Base-by-base conservation (phyloP, 2,888 invertebrate genomes). In the Drosophila buzzatii region DNA sequence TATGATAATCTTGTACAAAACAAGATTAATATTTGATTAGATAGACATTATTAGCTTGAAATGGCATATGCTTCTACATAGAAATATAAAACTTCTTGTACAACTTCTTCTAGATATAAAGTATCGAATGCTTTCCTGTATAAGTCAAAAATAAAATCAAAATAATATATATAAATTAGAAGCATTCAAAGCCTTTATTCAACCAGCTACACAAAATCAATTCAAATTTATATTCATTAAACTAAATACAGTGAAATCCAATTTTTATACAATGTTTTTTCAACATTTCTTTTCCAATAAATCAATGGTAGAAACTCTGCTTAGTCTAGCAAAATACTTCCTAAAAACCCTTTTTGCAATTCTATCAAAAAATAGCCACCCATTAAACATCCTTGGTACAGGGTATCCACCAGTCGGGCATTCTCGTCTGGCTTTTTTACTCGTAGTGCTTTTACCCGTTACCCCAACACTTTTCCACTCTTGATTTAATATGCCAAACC, bases 331-430 rank as follows among this genome's bases (percentile, higher is more conserved):
- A 2, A 23, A 7, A 2, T 14, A 23, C 6, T 45, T 45, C 1
- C 45, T 9, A 7, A 31, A 31, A 18, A 45, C 4, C 3, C 9
- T 5, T 31, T 10, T 31, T 10, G 9, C n/a, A 31, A 31, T n/a
- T 10, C 35, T 12, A 35, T 12, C 18, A 7, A 7, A 23, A 33
- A 12, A 18, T 3, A 14, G 37, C 23, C 23, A 23, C 3, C 8
- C 31, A n/a, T 35, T 20, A 0, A 35, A 4, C 35, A 16, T 23
- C 16, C 37, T 37, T 37, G 80, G 73, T 71, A 80, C 76, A 67
- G 71, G 71, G 71, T 80, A 77, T 77, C 80, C 9, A 3, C 47
- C 33, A 58, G 77, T 76, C 80, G 77, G 45, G 67, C 67, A 42
- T 16, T 27, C 67, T 76, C 80, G 67, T 64, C 80, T 71, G 63